Percentiles rank a stretch among this genome's conserved stretches.
These are phyloP conservation scores for Tarsius wallacei DNA, from an alignment of 2,797 vertebrate genomes.

Conservation along the genomic window DNA sequence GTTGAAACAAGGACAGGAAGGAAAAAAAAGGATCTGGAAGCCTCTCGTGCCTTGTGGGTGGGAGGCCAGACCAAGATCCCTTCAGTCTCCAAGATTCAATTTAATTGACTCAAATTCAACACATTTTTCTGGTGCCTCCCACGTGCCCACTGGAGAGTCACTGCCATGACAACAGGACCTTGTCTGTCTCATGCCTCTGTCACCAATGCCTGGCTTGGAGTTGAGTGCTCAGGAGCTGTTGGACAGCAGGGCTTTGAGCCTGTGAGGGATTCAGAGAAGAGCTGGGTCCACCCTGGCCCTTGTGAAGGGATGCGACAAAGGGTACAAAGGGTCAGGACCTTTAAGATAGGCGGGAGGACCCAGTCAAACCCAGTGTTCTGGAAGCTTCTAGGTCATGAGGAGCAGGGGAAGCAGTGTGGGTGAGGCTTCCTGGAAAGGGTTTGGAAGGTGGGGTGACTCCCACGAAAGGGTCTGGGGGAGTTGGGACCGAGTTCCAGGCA, in stretches of 20 bases:
- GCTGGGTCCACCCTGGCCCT: background rate
- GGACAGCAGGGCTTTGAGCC: background rate
- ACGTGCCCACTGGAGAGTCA: background rate
- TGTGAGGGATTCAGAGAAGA: background rate
- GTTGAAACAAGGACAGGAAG: slow-evolving; percentile 63
- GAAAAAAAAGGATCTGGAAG: background rate
- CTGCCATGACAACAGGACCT: slow-evolving; percentile 1
- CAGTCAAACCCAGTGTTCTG: background rate
- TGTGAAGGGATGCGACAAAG: background rate
- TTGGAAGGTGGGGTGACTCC: background rate
- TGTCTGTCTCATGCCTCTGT: background rate
- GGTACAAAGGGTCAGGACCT: background rate
- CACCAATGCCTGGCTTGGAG: background rate
- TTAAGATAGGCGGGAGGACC: background rate
- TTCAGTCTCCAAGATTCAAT: background rate
- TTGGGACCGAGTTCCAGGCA: rapidly evolving
- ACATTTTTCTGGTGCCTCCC: background rate
- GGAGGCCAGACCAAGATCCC: background rate
- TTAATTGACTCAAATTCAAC: background rate
- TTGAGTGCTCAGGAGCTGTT: background rate
- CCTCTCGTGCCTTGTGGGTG: background rate
- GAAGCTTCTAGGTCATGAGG: background rate
- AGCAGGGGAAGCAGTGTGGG: background rate
- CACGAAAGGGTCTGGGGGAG: background rate
- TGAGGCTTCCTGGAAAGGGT: background rate